phyloP scores from a whole-genome alignment of 2,888 invertebrate genomes.

The Monopis laevigella region DNA sequence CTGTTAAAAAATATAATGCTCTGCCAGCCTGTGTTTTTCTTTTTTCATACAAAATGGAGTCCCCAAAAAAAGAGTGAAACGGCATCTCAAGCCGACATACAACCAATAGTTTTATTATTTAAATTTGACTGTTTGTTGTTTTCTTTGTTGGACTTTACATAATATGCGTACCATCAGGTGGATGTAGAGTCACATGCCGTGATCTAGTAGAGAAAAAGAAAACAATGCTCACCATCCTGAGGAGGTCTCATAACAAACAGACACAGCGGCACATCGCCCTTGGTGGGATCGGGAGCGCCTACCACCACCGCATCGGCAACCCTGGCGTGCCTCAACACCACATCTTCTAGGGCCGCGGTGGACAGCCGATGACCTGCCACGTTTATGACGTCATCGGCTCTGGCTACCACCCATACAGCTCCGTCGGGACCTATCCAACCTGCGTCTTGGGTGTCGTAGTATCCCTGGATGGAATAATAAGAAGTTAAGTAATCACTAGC shows the following conservation, averaged over 20 bases:
- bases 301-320: slow-evolving; percentile 90
- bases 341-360: slow-evolving; percentile 90
- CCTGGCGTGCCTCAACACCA: slow-evolving; percentile 85
- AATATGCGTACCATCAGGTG: too few species aligned
- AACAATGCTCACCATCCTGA: slow-evolving; percentile 49
- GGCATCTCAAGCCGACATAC: too few species aligned
- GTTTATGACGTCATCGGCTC: slow-evolving; percentile 95
- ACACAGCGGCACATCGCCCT: slow-evolving; percentile 91
- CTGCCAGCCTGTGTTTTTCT: too few species aligned
- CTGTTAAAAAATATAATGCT: too few species aligned
- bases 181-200: too few species aligned
- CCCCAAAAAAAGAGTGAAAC: too few species aligned
- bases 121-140: too few species aligned
- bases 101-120: too few species aligned
- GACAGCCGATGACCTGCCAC: slow-evolving; percentile 94
- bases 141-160: too few species aligned
- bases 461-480: slow-evolving; percentile 78
- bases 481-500: too few species aligned
- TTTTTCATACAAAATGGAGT: too few species aligned
- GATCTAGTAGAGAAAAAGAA: neutral
- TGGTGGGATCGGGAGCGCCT: slow-evolving; percentile 88
- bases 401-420: slow-evolving; percentile 87
- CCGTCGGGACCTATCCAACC: slow-evolving; percentile 87
- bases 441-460: slow-evolving; percentile 95
- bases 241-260: slow-evolving; percentile 80